Percentiles rank a stretch among this genome's conserved stretches.
phyloP scores from a whole-genome alignment of 2,888 invertebrate species.

The Melanostoma scalare region DNA sequence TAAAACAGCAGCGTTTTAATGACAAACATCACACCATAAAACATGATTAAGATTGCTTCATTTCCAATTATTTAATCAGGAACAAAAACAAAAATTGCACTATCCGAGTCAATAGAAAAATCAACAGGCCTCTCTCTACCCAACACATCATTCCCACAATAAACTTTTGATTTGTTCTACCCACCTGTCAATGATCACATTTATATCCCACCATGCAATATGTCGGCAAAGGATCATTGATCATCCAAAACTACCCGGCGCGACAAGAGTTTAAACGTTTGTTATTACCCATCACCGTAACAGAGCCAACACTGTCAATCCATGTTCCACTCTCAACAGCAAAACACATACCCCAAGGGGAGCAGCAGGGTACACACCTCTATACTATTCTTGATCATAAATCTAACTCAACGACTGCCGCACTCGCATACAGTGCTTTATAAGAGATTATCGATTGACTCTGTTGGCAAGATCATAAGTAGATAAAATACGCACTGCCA shows the following conservation, averaged over 20 bases:
- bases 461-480: conserved; percentile 30
- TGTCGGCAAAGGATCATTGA: conserved; percentile 69
- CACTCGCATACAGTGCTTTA: background rate
- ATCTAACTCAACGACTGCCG: conserved; percentile 60
- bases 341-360: too few species aligned
- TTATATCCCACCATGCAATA: conserved; percentile 37
- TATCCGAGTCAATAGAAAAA: too few species aligned
- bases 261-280: conserved; percentile 69
- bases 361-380: too few species aligned
- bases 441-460: conserved; percentile 63
- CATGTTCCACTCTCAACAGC: conserved; percentile 11
- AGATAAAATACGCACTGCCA: conserved; percentile 34
- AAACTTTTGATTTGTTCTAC: conserved; percentile 63
- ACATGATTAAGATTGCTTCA: too few species aligned
- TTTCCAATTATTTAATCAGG: too few species aligned
- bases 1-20: too few species aligned
- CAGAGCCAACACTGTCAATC: conserved; percentile 40
- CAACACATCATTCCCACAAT: background rate
- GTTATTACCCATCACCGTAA: conserved; percentile 59
- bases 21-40: too few species aligned
- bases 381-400: conserved; percentile 42
- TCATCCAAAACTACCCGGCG: conserved; percentile 50
- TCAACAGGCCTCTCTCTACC: too few species aligned
- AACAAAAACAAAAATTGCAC: too few species aligned
- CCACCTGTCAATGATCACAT: conserved; percentile 55